Evolutionary conservation across 2,888 invertebrate genomes (phyloP), one percentile per base, ranked within the genome.

Genomic region (Nineta flava): DNA sequence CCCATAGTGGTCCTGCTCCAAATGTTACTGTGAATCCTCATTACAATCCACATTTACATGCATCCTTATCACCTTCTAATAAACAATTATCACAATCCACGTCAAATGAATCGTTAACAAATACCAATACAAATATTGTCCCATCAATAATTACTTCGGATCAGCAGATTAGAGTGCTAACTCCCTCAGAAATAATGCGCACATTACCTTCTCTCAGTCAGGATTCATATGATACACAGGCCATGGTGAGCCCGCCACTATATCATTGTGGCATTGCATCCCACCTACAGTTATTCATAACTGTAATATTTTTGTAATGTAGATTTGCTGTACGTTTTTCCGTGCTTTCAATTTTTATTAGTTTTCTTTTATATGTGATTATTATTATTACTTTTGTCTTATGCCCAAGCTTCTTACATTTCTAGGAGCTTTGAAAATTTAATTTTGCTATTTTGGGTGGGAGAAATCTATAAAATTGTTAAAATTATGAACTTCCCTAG

Each of bases 111-210:
- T 13, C 46, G 13, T 15, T 13, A 15, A 26, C 26, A 26, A 26
- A 26, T 26, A 26, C 26, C 26, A 26, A 26, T 26, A 5, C 26
- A 26, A 26, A 26, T 26, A 26, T 26, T 7, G 26, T 26, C 7
- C 34, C 46, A 15, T 13, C 46, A 9, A 17, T 35, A 3, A 17
- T 26, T 31, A 35, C 52, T 55, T 49, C 51, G 54, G 86, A 87
- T 73, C 85, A 85, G 71, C 86, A 85, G 73, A 87, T 87, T 70
- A 81, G 87, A 69, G 87, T 87, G 72, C 78, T 87, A 69, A 87
- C 87, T 63, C 87, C 87, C 63, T 85, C 85, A 61, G 87, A 87
- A 79, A 87, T 87, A 70, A 87, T 87, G 87, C 82, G 85, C 77
- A 87, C 87, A 67, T 79, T 87, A 73, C 87, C 87, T 68, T 83